Base-by-base conservation (phyloP, 2,888 invertebrate genomes). In the Meandrusa payeni region DNA sequence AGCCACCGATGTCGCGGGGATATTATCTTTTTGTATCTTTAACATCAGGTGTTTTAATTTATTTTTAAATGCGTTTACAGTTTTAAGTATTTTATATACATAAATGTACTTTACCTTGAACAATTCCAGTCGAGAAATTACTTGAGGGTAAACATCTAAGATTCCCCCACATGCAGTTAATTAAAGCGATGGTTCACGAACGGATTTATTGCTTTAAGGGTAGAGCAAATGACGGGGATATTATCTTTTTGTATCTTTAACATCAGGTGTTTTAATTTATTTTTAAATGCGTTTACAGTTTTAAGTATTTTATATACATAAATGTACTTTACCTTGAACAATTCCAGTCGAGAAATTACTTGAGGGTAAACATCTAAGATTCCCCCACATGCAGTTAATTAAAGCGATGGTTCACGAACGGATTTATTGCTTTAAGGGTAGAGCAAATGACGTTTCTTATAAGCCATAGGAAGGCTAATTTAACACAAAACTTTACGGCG, bases 371-470 rank as follows among this genome's bases (percentile, higher is more conserved):
- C 42, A 17, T 28, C 15, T 10, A 33, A 39, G 26, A 39, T 39
- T 44, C 26, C 22, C 37, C 24, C 31, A 37, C 26, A 34, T 31
- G 26, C 15, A 22, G 24, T 32, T 44, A 44, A 44, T 38, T 39
- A 39, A 44, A 28, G 28, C 15, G 26, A 38, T 32, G 43, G 34
- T 43, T 32, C 39, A 4, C 27, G 38, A 13, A n/a, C 17, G 44
- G 34, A 44, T 44, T 44, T 39, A 44, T 39, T 10, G 44, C 39
- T 27, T 44, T 43, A 28, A 9, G 44, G 44, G 39, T 28, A 39
- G 39, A 33, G 28, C 5, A 44, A 44, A 44, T 39, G 44, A 17
- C 19, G 28, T 44, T 39, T 44, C 39, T 44, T 44, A 44, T 44
- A 44, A 44, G 23, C 44, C 33, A 37, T 33, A 17, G 33, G 12